Base-by-base conservation (phyloP, 1,140 invertebrate genomes). In the Hypsibius dujardini region DNA sequence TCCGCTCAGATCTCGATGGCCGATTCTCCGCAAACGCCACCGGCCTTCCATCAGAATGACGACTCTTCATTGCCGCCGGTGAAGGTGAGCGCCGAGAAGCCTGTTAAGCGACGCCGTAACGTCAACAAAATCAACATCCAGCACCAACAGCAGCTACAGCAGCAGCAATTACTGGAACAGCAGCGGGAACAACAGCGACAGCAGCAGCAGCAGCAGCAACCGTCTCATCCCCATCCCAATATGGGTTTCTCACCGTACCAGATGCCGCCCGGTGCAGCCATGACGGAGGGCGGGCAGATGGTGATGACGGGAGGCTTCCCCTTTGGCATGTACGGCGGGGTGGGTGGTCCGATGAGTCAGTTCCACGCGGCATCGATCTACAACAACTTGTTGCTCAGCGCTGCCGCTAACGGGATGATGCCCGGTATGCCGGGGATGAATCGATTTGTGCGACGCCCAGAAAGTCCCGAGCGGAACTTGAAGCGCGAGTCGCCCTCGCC, bases 11-110 rank as follows among this genome's bases (percentile, higher is more conserved):
- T 67, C 12, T 15, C 12, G 3, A 67, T 67, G 62, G 62, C 62
- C 42, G 62, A 3, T 12, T 67, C 1, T 86, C 88, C 0, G 88
- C 88, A 0, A 92, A 92, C 79, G 88, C 46, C 87, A 88, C 71
- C 0, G 87, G 92, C 1, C 92, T 28, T 28, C 28, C 28, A 28
- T 28, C 28, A 28, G 28, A 28, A 28, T 28, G 28, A 28, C 28
- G 28, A 28, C 28, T 28, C 28, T 28, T 28, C 28, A 28, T 28
- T 28, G 28, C 28, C 28, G 28, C 28, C 47, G 50, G 70, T 56
- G 14, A 46, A 73, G 28, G 28, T 28, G 28, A 28, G 28, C 28
- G 28, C 28, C 28, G 28, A 28, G 28, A 28, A 28, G 28, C 28
- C 28, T 28, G 28, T 28, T 28, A 28, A 28, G 28, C 28, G 28